Evolutionary conservation across 2,797 vertebrate genomes (phyloP), one percentile per base, ranked within the genome.

Genomic region (Chlorospingus flavigularis): DNA sequence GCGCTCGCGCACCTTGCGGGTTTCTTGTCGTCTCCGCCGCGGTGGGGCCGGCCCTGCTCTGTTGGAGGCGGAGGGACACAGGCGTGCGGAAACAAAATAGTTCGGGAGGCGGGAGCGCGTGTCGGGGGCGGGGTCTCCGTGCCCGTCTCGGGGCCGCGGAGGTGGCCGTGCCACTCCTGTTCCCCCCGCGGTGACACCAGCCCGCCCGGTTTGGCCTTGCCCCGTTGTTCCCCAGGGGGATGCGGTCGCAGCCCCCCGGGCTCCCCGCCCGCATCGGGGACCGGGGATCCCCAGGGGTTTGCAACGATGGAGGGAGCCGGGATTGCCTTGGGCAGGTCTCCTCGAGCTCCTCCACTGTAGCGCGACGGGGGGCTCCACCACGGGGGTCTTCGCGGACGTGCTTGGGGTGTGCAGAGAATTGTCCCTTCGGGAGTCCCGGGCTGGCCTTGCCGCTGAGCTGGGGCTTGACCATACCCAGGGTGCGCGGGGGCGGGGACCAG

Each of bases 21-120:
- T 50, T 39, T 31, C 40, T 65, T 48, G 63, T 43, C 51, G 65
- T 43, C 67, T 39, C 95, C 96, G 97, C 98, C 94, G 96, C 97
- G 95, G 97, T 90, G 96, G 80, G 37, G 60, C 43, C 14, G 43
- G 62, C 28, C 86, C 66, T 94, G 94, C 73, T 95, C 96, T 72
- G 18, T 47, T 54, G 45, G 17, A 31, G 75, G 91, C 51, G 96
- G 83, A 94, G 53, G 83, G 25, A 77, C 30, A 81, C 40, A 20
- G 31, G 33, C n/a, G 92, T 78, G 50, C 3, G 96, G 81, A 12
- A 54, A n/a, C 43, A 4, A 97, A 96, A 18, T 97, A 97, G 96
- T 97, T 35, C 97, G 4, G 2, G 10, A 19, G 55, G 40, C 6
- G 12, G 48, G n/a, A 31, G 18, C 2, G 19, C 4, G 10, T 65